Percentiles rank a stretch among this genome's conserved stretches.
These are phyloP conservation scores for Dolomedes plantarius DNA, from an alignment of 2,888 invertebrate genomes.

Conservation along the genomic window DNA sequence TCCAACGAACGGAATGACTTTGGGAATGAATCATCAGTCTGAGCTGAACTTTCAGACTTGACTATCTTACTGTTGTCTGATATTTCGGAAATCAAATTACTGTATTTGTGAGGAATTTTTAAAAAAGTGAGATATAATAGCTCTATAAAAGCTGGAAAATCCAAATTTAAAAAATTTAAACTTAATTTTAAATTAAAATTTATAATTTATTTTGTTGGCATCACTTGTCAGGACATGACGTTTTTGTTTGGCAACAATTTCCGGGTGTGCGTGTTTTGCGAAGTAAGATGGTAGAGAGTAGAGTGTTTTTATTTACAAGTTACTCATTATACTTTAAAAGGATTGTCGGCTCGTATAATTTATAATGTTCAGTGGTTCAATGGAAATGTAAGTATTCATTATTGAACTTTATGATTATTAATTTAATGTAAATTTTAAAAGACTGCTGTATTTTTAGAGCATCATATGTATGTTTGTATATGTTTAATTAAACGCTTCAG, in stretches of 20 bases:
- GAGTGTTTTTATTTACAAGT: constrained; percentile 53
- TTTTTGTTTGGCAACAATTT: constrained; percentile 71
- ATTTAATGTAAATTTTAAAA: neutral
- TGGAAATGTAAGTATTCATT: neutral
- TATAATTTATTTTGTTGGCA: constrained; percentile 51
- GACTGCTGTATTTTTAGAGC: too few relatives aligned
- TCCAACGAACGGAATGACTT: too few relatives aligned
- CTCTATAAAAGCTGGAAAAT: neutral
- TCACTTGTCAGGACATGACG: constrained; percentile 62
- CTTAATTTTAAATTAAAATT: too few relatives aligned
- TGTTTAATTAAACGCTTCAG: too few relatives aligned
- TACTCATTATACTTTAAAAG: neutral
- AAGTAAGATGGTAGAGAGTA: constrained; percentile 33
- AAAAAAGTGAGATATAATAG: too few relatives aligned
- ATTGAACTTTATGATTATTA: neutral
- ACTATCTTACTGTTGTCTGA: too few relatives aligned
- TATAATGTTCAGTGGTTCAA: neutral
- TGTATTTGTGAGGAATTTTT: too few relatives aligned
- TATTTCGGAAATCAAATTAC: too few relatives aligned
- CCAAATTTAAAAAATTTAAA: too few relatives aligned
- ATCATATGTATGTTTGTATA: too few relatives aligned
- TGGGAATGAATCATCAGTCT: too few relatives aligned
- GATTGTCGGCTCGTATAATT: neutral
- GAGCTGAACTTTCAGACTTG: too few relatives aligned
- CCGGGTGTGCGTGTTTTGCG: constrained; percentile 66